Percentiles rank a stretch among this genome's conserved stretches.
phyloP scores from a whole-genome alignment of 2,113 vertebrate genomes.

The Ia io region DNA sequence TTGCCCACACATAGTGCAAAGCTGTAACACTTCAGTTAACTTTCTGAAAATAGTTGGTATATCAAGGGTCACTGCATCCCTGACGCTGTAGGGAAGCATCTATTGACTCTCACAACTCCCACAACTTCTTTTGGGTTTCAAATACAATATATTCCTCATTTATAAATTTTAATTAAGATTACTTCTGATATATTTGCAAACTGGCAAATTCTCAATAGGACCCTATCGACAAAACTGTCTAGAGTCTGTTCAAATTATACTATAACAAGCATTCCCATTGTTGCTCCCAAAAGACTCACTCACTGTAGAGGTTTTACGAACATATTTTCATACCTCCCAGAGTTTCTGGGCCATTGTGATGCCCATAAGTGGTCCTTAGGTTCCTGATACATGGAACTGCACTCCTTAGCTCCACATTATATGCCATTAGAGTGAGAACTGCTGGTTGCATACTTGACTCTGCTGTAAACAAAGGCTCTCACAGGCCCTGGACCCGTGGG shows the following conservation, averaged over 20 bases:
- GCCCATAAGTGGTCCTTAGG: background rate
- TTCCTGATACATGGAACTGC: background rate
- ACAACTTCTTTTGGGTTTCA: background rate
- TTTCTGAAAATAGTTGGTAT: background rate
- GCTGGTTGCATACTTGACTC: background rate
- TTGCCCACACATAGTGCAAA: background rate
- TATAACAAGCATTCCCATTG: background rate
- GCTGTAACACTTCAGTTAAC: background rate
- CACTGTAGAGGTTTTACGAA: background rate
- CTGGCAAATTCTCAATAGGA: background rate
- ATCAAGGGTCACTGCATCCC: too few relatives aligned
- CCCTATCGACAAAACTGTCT: background rate
- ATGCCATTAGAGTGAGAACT: background rate
- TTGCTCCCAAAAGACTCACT: background rate
- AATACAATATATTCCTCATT: background rate
- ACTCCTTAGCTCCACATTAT: too few relatives aligned
- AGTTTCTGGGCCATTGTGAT: background rate
- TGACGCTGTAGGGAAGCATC: background rate
- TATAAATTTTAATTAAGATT: background rate
- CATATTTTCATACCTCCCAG: background rate
- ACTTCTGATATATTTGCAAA: background rate
- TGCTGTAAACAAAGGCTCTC: background rate
- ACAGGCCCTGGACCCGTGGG: too few relatives aligned
- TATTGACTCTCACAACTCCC: background rate
- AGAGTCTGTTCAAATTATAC: background rate